Percentiles rank a stretch among this genome's conserved stretches.
Conservation (phyloP, 2,888 invertebrate species). For the Bugula neritina region DNA sequence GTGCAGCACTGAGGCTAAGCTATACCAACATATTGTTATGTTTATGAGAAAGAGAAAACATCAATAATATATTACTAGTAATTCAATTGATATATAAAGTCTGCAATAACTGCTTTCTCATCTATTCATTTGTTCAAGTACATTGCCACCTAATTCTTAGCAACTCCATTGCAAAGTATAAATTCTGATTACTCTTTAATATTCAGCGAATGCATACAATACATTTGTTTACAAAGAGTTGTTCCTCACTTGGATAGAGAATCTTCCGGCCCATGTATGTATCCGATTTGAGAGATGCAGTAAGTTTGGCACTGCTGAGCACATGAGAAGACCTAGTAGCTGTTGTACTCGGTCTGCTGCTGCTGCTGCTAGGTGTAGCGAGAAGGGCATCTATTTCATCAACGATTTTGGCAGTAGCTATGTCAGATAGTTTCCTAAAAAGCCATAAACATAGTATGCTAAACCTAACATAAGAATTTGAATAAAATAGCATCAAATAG, state of each 20-base stretch:
- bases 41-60: no score
- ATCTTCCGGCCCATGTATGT: constrained; percentile 26
- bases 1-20: no score
- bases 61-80: no score
- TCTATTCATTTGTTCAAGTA: no score
- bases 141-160: no score
- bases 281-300: constrained; percentile 30
- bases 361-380: not conserved
- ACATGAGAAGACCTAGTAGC: constrained; percentile 25
- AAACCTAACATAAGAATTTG: not conserved
- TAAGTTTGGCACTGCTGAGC: constrained; percentile 31
- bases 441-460: constrained; percentile 4
- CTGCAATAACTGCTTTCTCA: no score
- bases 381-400: constrained; percentile 19
- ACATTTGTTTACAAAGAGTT: no score
- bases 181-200: no score
- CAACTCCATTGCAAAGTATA: no score
- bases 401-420: not conserved
- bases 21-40: no score
- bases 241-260: constrained; percentile 4
- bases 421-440: not conserved
- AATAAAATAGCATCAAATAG: not conserved
- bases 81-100: no score
- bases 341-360: constrained; percentile 25
- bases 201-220: no score